Percentiles rank a stretch among this genome's conserved stretches.
These are phyloP conservation scores for Pempheris klunzingeri DNA, from an alignment of 2,797 vertebrate species.

Conservation along the genomic window DNA sequence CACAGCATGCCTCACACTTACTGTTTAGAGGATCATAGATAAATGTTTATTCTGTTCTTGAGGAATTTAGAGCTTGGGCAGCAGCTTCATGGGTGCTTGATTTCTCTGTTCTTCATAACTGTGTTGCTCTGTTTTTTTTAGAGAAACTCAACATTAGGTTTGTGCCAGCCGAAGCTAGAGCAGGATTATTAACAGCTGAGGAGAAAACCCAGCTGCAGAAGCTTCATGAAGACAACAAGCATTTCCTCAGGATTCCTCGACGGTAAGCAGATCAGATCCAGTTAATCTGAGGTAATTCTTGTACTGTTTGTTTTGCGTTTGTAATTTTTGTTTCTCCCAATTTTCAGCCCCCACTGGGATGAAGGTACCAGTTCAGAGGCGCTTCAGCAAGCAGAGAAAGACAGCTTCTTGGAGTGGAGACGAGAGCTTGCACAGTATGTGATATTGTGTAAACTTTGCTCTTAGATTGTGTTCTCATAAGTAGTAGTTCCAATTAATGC, in stretches of 20 bases:
- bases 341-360: constrained; percentile 91
- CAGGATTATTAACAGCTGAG: constrained; percentile 88
- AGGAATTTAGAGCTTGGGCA: neutral
- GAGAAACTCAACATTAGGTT: constrained; percentile 96
- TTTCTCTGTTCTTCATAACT: neutral
- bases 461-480: neutral
- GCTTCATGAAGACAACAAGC: constrained; percentile 92
- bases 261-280: constrained; percentile 78
- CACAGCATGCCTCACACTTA: neutral
- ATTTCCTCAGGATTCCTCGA: constrained; percentile 92
- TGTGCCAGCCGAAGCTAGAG: constrained; percentile 88
- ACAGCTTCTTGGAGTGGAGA: constrained; percentile 95
- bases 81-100: neutral
- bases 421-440: constrained; percentile 91
- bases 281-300: accelerated
- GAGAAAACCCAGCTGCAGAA: constrained; percentile 87
- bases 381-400: constrained; percentile 91
- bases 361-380: constrained; percentile 89
- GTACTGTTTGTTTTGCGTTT: neutral
- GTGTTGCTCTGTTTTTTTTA: constrained; percentile 64
- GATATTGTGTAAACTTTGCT: constrained; percentile 16
- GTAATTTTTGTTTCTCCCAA: constrained; percentile 14
- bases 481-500: neutral
- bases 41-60: neutral
- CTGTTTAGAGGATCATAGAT: neutral